These are phyloP conservation scores for Microctonus brassicae DNA, from an alignment of 2,888 invertebrate genomes.

Conservation along the genomic window DNA sequence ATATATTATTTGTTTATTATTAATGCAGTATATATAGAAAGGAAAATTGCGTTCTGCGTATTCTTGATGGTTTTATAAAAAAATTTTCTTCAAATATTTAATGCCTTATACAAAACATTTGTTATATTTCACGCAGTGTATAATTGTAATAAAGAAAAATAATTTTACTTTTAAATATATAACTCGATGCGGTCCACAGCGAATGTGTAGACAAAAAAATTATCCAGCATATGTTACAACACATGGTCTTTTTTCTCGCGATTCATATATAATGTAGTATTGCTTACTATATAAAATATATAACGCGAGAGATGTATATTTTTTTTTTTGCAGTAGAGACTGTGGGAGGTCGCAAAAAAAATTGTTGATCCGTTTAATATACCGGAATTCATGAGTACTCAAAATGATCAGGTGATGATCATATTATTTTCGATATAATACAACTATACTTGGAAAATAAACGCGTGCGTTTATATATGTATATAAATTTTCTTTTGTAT, in stretches of 20 bases:
- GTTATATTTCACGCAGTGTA: too few species aligned
- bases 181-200: not conserved
- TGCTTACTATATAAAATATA: not conserved
- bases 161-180: not conserved
- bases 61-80: too few species aligned
- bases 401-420: not conserved
- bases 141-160: not conserved
- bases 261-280: not conserved
- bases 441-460: too few species aligned
- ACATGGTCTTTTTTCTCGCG: not conserved
- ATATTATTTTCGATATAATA: not conserved
- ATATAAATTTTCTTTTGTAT: not conserved
- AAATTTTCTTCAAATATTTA: too few species aligned
- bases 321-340: not conserved
- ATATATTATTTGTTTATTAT: too few species aligned
- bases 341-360: constrained; percentile 14
- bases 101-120: too few species aligned
- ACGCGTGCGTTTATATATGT: too few species aligned
- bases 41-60: too few species aligned
- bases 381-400: not conserved
- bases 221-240: not conserved
- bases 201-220: not conserved
- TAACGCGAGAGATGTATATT: not conserved
- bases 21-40: too few species aligned
- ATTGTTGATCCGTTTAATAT: constrained; percentile 4